These are phyloP conservation scores for Athalia rosae DNA, from an alignment of 2,888 invertebrate genomes.

Conservation along the genomic window DNA sequence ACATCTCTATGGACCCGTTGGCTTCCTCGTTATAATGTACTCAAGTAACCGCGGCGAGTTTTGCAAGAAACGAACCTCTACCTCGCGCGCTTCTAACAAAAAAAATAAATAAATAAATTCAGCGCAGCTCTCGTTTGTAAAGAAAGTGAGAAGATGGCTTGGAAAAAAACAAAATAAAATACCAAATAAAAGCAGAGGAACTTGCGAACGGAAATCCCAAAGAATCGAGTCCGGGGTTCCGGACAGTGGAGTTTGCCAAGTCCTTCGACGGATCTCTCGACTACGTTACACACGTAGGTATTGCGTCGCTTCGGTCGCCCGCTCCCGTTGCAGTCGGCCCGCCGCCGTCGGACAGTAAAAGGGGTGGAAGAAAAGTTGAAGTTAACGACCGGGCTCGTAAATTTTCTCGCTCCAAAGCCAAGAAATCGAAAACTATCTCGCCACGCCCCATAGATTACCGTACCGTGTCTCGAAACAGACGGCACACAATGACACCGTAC, in stretches of 20 bases:
- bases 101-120: too few species aligned
- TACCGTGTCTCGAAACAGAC: slow-evolving; percentile 57
- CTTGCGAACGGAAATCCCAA: slow-evolving; percentile 34
- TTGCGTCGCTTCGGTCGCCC: neutral
- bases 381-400: slow-evolving; percentile 44
- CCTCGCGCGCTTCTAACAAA: too few species aligned
- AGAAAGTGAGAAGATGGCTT: too few species aligned
- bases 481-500: slow-evolving; percentile 29
- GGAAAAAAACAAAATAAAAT: neutral
- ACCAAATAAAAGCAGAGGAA: slow-evolving; percentile 2
- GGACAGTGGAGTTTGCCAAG: slow-evolving; percentile 35
- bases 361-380: slow-evolving; percentile 44
- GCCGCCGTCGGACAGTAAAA: slow-evolving; percentile 40
- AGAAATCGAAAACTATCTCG: slow-evolving; percentile 68
- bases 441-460: slow-evolving; percentile 68
- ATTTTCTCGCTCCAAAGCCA: slow-evolving; percentile 52
- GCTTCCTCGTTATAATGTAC: neutral
- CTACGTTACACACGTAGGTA: too few species aligned
- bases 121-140: too few species aligned
- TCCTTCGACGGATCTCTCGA: slow-evolving; percentile 18
- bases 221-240: slow-evolving; percentile 37
- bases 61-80: too few species aligned
- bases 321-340: slow-evolving; percentile 14
- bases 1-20: too few species aligned
- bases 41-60: neutral